Evolutionary conservation across 2,113 vertebrate species (phyloP).

Genomic region (Haemorhous mexicanus): DNA sequence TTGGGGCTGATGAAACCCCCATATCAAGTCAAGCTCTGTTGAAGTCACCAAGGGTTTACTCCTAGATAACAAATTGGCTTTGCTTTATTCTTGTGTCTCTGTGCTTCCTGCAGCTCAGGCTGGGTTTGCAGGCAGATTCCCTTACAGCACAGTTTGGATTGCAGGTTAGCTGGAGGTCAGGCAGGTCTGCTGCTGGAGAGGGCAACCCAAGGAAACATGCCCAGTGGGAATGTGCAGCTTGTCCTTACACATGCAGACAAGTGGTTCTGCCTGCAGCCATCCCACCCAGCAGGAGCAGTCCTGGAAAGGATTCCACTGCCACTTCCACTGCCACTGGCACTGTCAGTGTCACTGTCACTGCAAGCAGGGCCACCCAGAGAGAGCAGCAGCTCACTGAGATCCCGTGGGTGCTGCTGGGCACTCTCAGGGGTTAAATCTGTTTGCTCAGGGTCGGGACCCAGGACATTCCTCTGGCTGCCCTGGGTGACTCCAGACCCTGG

Average conservation of each 20-base stretch:
- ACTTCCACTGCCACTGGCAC: too few relatives aligned
- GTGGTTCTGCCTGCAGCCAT: neutral
- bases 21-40: neutral
- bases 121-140: neutral
- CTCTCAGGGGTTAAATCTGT: neutral
- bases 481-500: too few relatives aligned
- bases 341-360: neutral
- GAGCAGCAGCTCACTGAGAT: neutral
- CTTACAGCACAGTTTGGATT: neutral
- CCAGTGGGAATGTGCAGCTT: neutral
- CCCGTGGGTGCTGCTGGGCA: fast-evolving
- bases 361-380: neutral
- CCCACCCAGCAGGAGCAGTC: fast-evolving
- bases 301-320: neutral
- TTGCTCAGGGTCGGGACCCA: neutral
- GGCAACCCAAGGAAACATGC: neutral
- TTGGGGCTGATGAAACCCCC: neutral
- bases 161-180: neutral
- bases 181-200: neutral
- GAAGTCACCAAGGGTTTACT: neutral
- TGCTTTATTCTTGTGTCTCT: neutral
- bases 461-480: too few relatives aligned
- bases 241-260: neutral
- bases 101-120: neutral
- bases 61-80: neutral